Base-by-base conservation (phyloP, 1,140 invertebrate species). In the Drosophila grimshawi region DNA sequence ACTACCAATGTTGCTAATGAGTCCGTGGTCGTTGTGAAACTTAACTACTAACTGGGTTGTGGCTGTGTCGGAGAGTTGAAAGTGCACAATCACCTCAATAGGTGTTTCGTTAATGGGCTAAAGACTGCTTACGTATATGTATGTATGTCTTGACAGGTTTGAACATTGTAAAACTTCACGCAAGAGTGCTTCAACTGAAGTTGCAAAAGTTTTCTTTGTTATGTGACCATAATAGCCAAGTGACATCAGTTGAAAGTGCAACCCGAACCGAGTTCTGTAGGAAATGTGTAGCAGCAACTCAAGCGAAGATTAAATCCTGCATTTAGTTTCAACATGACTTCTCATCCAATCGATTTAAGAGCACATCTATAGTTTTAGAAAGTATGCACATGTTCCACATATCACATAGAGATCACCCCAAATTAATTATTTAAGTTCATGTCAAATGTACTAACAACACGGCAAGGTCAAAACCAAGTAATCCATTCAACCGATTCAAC, bases 51-150 rank as follows among this genome's bases (percentile, higher is more conserved):
- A 19, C 41, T 59, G 10, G 48, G 33, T 68, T 39, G 8, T 27
- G 37, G 11, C 53, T 19, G 30, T 41, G 52, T 35, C 56, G 37
- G 56, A 37, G 29, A 48, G 56, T 43, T 61, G 32, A 45, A 61
- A 49, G 51, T 56, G 57, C 52, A 51, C 35, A 43, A 35, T 61
- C 59, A 56, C 56, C 45, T 45, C 43, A 62, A 43, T 43, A 69
- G 71, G 65, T 74, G 71, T 74, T 69, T 41, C 43, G 65, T 56
- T 69, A 74, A 69, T 74, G 37, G 66, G 51, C 65, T 74, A 69
- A 62, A 43, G 57, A 49, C 43, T 39, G 43, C 41, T 43, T 19
- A 67, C 39, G n/a, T n/a, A 43, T n/a, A 10, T 10, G 6, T n/a
- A 43, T 41, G 39, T 55, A 56, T 48, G 32, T 41, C 39, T 6